Percentiles rank a stretch among this genome's conserved stretches.
These are phyloP conservation scores for Dipodomys spectabilis DNA, from an alignment of 2,113 vertebrate genomes.

Conservation along the genomic window DNA sequence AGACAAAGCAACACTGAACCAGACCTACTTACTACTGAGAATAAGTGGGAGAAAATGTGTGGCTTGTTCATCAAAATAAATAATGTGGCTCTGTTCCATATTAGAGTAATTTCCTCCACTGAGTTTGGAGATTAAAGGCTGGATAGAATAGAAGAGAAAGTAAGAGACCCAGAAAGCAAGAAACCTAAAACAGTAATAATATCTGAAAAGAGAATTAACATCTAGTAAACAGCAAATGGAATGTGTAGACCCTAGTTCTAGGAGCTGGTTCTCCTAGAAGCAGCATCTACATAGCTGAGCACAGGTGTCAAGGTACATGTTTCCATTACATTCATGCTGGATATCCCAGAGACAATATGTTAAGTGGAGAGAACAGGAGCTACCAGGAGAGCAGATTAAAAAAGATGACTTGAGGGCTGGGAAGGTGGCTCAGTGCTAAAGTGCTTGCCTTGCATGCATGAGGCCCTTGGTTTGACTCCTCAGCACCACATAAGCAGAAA, in stretches of 20 bases:
- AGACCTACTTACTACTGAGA: neutral
- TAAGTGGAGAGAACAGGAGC: too few species aligned
- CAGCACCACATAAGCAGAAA: too few species aligned
- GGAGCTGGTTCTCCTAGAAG: neutral
- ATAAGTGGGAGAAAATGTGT: neutral
- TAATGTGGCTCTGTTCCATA: neutral
- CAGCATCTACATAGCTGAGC: too few species aligned
- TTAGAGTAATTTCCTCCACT: neutral
- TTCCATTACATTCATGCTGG: fast-evolving
- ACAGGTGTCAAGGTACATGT: fast-evolving
- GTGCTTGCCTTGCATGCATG: too few species aligned
- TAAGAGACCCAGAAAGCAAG: neutral
- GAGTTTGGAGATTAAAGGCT: neutral
- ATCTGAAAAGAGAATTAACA: neutral
- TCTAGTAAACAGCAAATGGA: neutral
- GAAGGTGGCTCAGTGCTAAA: too few species aligned
- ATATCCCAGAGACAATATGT: fast-evolving
- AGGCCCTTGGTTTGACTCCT: too few species aligned
- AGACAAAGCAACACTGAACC: neutral
- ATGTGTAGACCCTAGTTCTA: neutral
- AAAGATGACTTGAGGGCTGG: neutral
- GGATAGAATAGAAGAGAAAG: neutral
- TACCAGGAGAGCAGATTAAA: neutral
- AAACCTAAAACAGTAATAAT: neutral
- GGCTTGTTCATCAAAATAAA: neutral